Base-by-base conservation (phyloP, 2,888 invertebrate genomes). In the Erpobdella octoculata region DNA sequence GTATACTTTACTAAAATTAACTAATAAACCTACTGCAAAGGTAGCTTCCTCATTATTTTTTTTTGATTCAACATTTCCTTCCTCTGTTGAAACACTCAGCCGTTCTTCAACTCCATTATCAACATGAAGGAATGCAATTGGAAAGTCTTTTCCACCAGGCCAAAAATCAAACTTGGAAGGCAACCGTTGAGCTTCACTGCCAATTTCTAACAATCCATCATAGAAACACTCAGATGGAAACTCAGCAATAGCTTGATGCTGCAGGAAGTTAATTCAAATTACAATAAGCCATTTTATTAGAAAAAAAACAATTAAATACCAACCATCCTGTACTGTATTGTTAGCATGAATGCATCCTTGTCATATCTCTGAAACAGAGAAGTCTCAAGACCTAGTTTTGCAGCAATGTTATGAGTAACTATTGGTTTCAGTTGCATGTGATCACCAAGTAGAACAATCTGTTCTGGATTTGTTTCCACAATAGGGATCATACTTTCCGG, bases 371-470 rank as follows among this genome's bases (percentile, higher is more conserved):
- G 77, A 72, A 80, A 78, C 62, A 81, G 71, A 6, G 81, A 79
- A 33, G 70, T 76, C 0, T 75, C 76, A 31, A 80, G 75, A 31
- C 80, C 80, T 5, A 79, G 75, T 4, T 74, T 69, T 31, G 71
- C 71, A 8, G 79, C 79, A 28, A 74, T 69, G 6, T 77, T 72
- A 53, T 73, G 75, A n/a, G 62, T 33, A 9, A 80, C 75, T 2
- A 71, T 70, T 6, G 79, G 79, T 25, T 74, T 72, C 28, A 79
- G 75, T 74, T 80, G 80, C 31, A 76, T 68, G 37, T 75, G 75
- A 72, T 81, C 81, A 18, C 81, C 81, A 38, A 81, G 67, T 48
- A 81, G 73, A 31, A 78, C 76, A n/a, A 81, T 75, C 64, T 89
- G 72, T 37, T 71, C 9, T 2, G 75, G 65, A 4, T 25, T 9